Evolutionary conservation across 1,140 invertebrate species (phyloP).

Genomic region (Zaprionus tsacasi): DNA sequence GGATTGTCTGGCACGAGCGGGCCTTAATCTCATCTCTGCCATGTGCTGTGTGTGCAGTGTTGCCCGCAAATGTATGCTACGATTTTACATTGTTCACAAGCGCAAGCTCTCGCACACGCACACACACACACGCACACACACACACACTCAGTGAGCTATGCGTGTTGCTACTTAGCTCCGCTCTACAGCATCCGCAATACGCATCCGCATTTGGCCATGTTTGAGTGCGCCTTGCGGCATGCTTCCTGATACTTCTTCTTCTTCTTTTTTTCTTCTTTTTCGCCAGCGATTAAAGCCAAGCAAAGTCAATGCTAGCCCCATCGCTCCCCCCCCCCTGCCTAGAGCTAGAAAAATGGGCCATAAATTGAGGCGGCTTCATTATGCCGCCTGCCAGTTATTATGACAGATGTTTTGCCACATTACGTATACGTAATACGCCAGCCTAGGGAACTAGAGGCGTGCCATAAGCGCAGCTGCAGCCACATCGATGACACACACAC

Average conservation of each 20-base stretch:
- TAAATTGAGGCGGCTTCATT: conserved; percentile 28
- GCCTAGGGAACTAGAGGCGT: not conserved
- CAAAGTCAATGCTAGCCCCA: conserved; percentile 16
- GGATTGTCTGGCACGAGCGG: not conserved
- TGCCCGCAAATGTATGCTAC: conserved; percentile 53
- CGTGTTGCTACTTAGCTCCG: conserved; percentile 8
- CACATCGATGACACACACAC: conserved; percentile 35
- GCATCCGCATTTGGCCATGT: conserved; percentile 2
- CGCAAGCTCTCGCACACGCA: conserved; percentile 4
- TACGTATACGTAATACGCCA: conserved; percentile 27
- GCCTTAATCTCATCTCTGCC: conserved; percentile 31
- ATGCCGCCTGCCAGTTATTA: conserved; percentile 13
- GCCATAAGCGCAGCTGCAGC: conserved; percentile 3
- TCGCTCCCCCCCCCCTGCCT: too few species aligned
- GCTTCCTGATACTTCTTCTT: not conserved
- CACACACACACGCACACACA: not conserved
- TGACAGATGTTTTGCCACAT: conserved; percentile 29
- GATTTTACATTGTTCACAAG: conserved; percentile 35
- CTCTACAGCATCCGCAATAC: not conserved
- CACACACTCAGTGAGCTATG: conserved; percentile 3
- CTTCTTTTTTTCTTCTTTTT: too few species aligned
- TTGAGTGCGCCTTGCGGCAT: not conserved
- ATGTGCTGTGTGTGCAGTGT: conserved; percentile 19
- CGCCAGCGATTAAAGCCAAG: conserved; percentile 5
- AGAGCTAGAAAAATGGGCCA: conserved; percentile 16